These are phyloP conservation scores for Habroteleia sp. DNA, from an alignment of 2,888 invertebrate species.

Conservation along the genomic window DNA sequence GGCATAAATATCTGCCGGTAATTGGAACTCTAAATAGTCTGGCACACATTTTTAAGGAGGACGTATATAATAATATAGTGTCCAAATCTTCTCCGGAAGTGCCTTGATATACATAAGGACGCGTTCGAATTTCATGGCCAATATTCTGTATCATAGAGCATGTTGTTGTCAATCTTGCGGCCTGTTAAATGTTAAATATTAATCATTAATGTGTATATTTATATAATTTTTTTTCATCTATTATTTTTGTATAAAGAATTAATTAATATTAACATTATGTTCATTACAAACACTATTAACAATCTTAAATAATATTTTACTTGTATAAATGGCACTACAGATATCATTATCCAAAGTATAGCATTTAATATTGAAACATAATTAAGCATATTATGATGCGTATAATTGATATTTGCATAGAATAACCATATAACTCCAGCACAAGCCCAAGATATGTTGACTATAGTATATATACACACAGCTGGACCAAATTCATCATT, in stretches of 20 bases:
- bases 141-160: slow-evolving; percentile 87
- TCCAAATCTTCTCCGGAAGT: slow-evolving; percentile 89
- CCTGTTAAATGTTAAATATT: slow-evolving; percentile 82
- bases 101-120: slow-evolving; percentile 91
- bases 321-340: slow-evolving; percentile 87
- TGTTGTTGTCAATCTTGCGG: slow-evolving; percentile 87
- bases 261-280: too few relatives aligned
- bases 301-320: slow-evolving; percentile 80
- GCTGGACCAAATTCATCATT: slow-evolving; percentile 89
- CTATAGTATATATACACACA: slow-evolving; percentile 88
- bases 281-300: too few relatives aligned
- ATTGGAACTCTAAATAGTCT: slow-evolving; percentile 88
- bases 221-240: not conserved
- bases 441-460: slow-evolving; percentile 87
- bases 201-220: slow-evolving; percentile 16
- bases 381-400: slow-evolving; percentile 82
- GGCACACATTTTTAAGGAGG: slow-evolving; percentile 88
- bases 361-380: slow-evolving; percentile 85
- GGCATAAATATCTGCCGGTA: slow-evolving; percentile 86
- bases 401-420: slow-evolving; percentile 84
- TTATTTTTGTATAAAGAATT: too few relatives aligned
- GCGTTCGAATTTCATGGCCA: slow-evolving; percentile 89
- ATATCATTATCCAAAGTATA: slow-evolving; percentile 85
- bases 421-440: slow-evolving; percentile 88
- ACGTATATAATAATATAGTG: slow-evolving; percentile 88